phyloP scores from a whole-genome alignment of 2,888 invertebrate species.

The Campoplex capitator region DNA sequence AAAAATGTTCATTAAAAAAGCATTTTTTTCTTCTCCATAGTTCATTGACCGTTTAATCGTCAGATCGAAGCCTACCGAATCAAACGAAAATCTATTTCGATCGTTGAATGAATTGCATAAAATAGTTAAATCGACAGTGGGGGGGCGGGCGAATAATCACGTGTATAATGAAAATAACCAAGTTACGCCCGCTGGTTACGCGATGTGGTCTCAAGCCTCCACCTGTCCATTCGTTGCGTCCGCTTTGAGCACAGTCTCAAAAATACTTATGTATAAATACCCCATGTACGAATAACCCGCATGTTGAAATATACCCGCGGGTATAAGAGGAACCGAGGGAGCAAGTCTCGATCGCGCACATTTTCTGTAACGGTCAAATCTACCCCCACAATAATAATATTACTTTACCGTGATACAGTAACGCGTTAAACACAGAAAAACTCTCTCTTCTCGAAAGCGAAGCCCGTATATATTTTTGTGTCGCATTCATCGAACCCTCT shows the following conservation, averaged over 20 bases:
- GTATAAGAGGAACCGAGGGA: background rate
- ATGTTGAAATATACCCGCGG: constrained; percentile 38
- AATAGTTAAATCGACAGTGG: background rate
- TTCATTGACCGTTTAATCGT: background rate
- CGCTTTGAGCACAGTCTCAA: constrained; percentile 34
- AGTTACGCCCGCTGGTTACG: constrained; percentile 69
- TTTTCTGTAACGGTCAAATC: constrained; percentile 80
- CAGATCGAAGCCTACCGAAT: background rate
- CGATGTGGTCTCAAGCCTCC: constrained; percentile 72
- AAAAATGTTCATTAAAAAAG: too few species aligned
- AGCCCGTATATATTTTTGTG: constrained; percentile 52
- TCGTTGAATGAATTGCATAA: constrained; percentile 9
- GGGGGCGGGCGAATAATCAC: constrained; percentile 49
- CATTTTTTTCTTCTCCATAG: background rate
- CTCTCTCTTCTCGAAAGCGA: background rate
- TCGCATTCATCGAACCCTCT: constrained; percentile 13
- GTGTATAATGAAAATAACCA: constrained; percentile 48
- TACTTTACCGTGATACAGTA: constrained; percentile 56
- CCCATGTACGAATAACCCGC: constrained; percentile 59
- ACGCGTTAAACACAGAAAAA: background rate
- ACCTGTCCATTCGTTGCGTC: constrained; percentile 76
- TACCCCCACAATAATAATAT: constrained; percentile 77
- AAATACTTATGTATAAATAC: constrained; percentile 6
- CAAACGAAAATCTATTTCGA: background rate
- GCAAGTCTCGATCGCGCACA: constrained; percentile 46